Evolutionary conservation across 2,888 invertebrate species (phyloP).

Genomic region (Zaprionus obscuricornis): DNA sequence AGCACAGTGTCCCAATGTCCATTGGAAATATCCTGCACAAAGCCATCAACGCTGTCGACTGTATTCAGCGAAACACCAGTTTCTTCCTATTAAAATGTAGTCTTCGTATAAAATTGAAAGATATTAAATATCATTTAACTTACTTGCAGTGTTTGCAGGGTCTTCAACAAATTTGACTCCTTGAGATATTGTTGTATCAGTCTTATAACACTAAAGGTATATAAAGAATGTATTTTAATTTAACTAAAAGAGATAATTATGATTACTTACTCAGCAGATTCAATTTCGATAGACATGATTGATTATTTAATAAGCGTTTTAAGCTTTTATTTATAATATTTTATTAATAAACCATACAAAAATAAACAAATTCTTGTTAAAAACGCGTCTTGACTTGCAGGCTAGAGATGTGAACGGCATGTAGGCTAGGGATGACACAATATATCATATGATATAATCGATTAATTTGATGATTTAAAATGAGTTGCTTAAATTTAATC

Average conservation of each 20-base stretch:
- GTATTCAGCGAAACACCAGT: slow-evolving; percentile 99
- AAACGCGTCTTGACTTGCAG: slow-evolving; percentile 47
- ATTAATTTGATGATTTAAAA: too few relatives aligned
- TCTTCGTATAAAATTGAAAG: not conserved
- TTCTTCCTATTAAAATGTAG: slow-evolving; percentile 90
- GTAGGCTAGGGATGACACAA: too few relatives aligned
- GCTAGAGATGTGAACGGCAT: too few relatives aligned
- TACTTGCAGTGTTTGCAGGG: slow-evolving; percentile 95
- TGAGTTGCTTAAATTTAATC: too few relatives aligned
- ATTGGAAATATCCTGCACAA: slow-evolving; percentile 98
- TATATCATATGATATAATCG: too few relatives aligned
- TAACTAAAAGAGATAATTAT: accelerated
- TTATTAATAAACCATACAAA: not conserved
- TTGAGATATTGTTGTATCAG: slow-evolving; percentile 99
- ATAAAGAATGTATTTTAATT: too few relatives aligned
- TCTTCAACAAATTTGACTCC: slow-evolving; percentile 97
- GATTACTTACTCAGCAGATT: slow-evolving; percentile 91
- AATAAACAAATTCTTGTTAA: slow-evolving; percentile 1
- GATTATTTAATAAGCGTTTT: not conserved
- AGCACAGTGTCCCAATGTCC: slow-evolving; percentile 99
- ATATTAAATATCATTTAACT: not conserved
- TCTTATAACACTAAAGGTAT: slow-evolving; percentile 95
- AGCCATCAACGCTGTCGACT: slow-evolving; percentile 99
- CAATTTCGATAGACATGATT: slow-evolving; percentile 94
- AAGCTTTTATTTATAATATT: not conserved